Evolutionary conservation across 2,888 invertebrate genomes (phyloP).

Genomic region (Clanis bilineata): DNA sequence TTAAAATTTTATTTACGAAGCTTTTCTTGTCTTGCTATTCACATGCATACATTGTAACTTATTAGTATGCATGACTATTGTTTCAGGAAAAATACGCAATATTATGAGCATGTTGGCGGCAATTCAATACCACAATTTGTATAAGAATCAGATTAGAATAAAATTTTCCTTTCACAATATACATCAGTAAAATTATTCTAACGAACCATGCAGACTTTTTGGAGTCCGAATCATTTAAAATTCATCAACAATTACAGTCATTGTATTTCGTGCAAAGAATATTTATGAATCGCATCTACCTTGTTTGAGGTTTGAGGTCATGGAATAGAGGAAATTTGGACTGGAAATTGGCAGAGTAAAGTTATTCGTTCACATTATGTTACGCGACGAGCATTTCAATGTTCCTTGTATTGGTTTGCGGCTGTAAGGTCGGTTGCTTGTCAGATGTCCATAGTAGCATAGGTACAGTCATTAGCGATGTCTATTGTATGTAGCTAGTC

Average conservation of each 20-base stretch:
- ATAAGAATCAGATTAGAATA: neutral
- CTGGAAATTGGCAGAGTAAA: slow-evolving; percentile 36
- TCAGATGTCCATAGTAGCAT: neutral
- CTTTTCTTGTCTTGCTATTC: neutral
- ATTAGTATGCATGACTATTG: neutral
- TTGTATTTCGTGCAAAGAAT: neutral
- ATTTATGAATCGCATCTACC: slow-evolving; percentile 28
- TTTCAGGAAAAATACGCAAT: neutral
- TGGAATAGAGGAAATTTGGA: slow-evolving; percentile 47
- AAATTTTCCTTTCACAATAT: neutral
- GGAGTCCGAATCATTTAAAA: neutral
- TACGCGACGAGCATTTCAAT: slow-evolving; percentile 24
- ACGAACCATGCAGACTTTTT: neutral
- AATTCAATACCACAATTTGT: slow-evolving; percentile 2
- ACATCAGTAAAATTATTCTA: neutral
- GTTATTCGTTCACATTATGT: slow-evolving; percentile 27
- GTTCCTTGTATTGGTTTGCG: slow-evolving; percentile 9
- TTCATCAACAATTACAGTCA: neutral
- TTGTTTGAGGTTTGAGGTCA: slow-evolving; percentile 41
- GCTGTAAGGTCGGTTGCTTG: neutral
- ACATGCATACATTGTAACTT: neutral
- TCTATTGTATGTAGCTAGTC: neutral
- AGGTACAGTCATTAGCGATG: neutral
- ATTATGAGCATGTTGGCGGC: neutral
- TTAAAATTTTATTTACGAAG: too few relatives aligned